Conservation (phyloP, 2,113 vertebrate species). For the Notiomystis cincta region DNA sequence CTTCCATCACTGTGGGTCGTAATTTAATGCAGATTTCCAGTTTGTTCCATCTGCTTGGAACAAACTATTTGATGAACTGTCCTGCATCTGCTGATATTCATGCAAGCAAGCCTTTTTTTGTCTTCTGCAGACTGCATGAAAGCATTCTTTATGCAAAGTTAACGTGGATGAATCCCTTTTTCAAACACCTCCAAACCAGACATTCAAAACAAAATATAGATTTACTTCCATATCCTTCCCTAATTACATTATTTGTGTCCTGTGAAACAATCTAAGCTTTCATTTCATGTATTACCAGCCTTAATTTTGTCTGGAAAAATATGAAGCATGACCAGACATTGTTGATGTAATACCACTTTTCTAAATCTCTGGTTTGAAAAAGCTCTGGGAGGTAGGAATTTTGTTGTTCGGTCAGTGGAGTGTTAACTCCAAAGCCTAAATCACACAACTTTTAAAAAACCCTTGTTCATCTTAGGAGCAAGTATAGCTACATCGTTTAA, state of each 20-base stretch:
- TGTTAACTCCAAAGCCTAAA: conserved; percentile 35
- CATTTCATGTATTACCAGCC: conserved; percentile 11
- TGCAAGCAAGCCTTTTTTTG: neutral
- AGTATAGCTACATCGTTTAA: conserved; percentile 28
- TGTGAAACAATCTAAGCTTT: conserved; percentile 32
- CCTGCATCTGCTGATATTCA: neutral
- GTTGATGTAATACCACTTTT: neutral
- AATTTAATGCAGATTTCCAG: neutral
- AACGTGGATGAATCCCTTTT: conserved; percentile 4
- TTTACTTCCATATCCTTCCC: conserved; percentile 21
- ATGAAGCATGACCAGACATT: neutral
- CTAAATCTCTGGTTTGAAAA: neutral
- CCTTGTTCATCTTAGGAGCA: neutral
- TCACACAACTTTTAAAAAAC: neutral
- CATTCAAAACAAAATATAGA: conserved; percentile 32
- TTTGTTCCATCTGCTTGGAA: neutral
- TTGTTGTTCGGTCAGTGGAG: neutral
- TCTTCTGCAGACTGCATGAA: neutral
- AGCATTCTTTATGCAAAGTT: conserved; percentile 30
- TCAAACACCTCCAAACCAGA: conserved; percentile 25
- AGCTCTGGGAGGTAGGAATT: neutral
- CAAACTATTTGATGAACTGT: neutral
- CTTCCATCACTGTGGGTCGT: neutral
- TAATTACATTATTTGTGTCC: conserved; percentile 23
- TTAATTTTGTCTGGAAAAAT: conserved; percentile 14